Evolutionary conservation across 2,888 invertebrate species (phyloP), one percentile per base, ranked within the genome.

Genomic region (Drosophila atroscutellata): DNA sequence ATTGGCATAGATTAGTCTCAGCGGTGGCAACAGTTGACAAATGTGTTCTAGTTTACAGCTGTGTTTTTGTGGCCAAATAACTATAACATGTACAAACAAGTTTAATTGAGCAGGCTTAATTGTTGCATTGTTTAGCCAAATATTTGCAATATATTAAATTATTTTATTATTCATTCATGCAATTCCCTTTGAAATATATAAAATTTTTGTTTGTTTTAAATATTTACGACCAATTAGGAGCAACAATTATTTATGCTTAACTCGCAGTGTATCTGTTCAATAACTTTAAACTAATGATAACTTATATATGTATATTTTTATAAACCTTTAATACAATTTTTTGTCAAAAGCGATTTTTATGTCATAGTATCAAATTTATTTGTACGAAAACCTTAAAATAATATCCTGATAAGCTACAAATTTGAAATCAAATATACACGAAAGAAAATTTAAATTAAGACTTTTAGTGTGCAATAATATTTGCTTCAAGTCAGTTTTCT

Each of bases 11-110:
- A 81, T 76, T 70, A 72, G 83, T 72, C 86, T 71, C 72, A 66
- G 52, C 65, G 55, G 75, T 71, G 76, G 86, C 80, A 83, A 75
- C 82, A 80, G 72, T 67, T 72, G 86, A 83, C 80, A 86, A 83
- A 83, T 88, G 77, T 80, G 74, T 71, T 71, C 74, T 74, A 73
- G 83, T 60, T 67, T 56, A 58, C 62, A 68, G 49, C 62, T 50
- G 30, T 59, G 39, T 61, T 34, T 61, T 30, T 56, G 54, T 64
- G 61, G 59, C 50, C 70, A 74, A 58, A 58, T 72, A 72, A 60
- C 62, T 65, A 72, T 55, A 59, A 70, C 55, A 74, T 56, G 32
- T 64, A 51, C 54, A 66, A 58, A 72, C 58, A 67, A 49, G 57
- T 64, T 67, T 67, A 75, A 80, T 77, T 77, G 80, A 62, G 55